Base-by-base conservation (phyloP, 1,140 invertebrate species). In the Drosophila kurseongensis region DNA sequence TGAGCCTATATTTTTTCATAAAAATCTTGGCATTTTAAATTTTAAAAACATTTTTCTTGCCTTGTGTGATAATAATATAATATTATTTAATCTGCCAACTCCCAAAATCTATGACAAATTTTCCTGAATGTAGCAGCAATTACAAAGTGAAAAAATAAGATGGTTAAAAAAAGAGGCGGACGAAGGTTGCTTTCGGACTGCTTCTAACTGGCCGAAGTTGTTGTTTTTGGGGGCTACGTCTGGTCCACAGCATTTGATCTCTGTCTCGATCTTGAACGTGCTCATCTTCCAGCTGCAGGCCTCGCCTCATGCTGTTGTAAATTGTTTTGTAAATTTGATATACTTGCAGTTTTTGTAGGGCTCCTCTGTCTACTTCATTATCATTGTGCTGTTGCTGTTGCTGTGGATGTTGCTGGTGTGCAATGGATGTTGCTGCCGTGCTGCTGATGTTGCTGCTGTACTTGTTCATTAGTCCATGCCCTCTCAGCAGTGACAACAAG, bases 281-380 rank as follows among this genome's bases (percentile, higher is more conserved):
- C 84, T 88, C 83, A 89, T 88, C 83, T 86, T 71, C 72, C 68
- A 62, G 59, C 47, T 58, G 38, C 57, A 56, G 47, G 63, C 63
- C 66, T 27, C 47, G 60, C 58, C 65, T 56, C 45, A 44, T 40
- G 59, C 72, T 77, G 77, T 90, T 90, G 86, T 90, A 90, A 90
- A 90, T 91, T 90, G 88, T 91, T 90, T 90, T 84, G 82, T 86
- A 82, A 90, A 90, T 90, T 90, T 90, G 88, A 90, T 90, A 90
- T 88, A 90, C 86, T 86, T 90, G 82, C 83, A 78, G 63, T 58
- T 67, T 78, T 52, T 60, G 72, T 29, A 8, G 38, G 32, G 27
- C 32, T 62, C 27, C 61, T 61, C 66, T 41, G 44, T 60, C 62
- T 76, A 80, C 79, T 88, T 88, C 80, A 88, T 88, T 88, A 89